Conservation (phyloP, 2,797 vertebrate species). For the Acanthurus leucopareius region DNA sequence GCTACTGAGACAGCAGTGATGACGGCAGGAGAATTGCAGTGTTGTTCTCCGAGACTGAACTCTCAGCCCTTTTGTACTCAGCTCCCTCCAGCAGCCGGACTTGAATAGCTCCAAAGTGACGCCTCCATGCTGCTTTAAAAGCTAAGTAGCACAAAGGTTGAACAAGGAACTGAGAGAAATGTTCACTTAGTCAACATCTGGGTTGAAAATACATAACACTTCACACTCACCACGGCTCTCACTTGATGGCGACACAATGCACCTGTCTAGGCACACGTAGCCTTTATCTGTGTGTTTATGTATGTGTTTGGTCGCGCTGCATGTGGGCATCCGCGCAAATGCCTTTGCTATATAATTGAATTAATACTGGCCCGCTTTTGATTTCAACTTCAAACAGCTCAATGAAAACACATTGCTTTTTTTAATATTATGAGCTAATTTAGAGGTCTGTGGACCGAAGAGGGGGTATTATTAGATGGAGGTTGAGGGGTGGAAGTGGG, state of each 20-base stretch:
- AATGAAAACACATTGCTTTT: conserved; percentile 29
- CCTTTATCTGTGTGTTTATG: conserved; percentile 14
- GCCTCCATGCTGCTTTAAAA: conserved; percentile 65
- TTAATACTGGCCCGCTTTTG: conserved; percentile 35
- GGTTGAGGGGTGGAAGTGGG: neutral
- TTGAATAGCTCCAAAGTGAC: conserved; percentile 50
- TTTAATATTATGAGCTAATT: conserved; percentile 33
- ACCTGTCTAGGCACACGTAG: conserved; percentile 19
- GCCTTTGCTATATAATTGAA: conserved; percentile 44
- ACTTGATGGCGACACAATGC: conserved; percentile 44
- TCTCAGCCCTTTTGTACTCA: conserved; percentile 49
- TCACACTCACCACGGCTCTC: conserved; percentile 7
- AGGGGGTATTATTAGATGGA: neutral
- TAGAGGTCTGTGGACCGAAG: conserved; percentile 2
- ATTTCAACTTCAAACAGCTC: conserved; percentile 50
- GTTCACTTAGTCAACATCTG: conserved; percentile 60
- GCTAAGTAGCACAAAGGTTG: conserved; percentile 59
- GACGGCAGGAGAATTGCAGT: conserved; percentile 23
- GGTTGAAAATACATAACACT: conserved; percentile 21
- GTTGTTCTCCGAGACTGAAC: conserved; percentile 51
- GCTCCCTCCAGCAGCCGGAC: conserved; percentile 34
- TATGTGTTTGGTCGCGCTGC: conserved; percentile 19
- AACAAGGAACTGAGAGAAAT: conserved; percentile 63
- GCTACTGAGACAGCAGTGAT: neutral
- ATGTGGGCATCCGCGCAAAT: conserved; percentile 39